phyloP scores from a whole-genome alignment of 2,113 vertebrate genomes.

The Dromas ardeola region DNA sequence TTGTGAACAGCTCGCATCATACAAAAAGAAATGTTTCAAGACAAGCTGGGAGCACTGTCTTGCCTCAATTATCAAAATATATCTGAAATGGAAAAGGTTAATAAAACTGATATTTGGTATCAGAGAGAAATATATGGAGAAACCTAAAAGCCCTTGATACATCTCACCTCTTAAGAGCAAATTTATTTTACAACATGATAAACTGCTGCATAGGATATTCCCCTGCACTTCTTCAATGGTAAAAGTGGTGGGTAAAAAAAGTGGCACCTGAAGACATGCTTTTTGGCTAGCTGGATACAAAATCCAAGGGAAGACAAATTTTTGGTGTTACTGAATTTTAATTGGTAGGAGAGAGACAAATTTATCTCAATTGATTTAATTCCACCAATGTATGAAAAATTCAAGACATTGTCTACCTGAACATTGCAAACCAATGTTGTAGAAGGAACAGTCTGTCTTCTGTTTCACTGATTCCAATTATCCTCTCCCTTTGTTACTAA shows the following conservation, averaged over 20 bases:
- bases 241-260: neutral
- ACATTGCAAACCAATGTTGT: neutral
- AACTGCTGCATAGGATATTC: neutral
- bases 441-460: neutral
- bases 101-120: neutral
- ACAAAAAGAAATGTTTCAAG: neutral
- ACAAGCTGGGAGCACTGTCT: neutral
- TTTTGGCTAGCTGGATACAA: neutral
- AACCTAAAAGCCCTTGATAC: neutral
- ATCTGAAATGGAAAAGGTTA: neutral
- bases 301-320: neutral
- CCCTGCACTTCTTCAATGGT: neutral
- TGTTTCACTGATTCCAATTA: neutral
- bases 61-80: neutral
- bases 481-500: neutral
- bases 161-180: neutral
- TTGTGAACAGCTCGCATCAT: neutral
- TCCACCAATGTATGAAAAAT: neutral
- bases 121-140: neutral
- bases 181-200: neutral
- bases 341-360: neutral
- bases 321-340: neutral
- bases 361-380: neutral
- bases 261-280: neutral
- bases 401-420: neutral